A percentile compares a stretch with the other conserved stretches of the same genome.
Conservation (phyloP, 2,888 invertebrate genomes). For the Caradrina clavipalpis region DNA sequence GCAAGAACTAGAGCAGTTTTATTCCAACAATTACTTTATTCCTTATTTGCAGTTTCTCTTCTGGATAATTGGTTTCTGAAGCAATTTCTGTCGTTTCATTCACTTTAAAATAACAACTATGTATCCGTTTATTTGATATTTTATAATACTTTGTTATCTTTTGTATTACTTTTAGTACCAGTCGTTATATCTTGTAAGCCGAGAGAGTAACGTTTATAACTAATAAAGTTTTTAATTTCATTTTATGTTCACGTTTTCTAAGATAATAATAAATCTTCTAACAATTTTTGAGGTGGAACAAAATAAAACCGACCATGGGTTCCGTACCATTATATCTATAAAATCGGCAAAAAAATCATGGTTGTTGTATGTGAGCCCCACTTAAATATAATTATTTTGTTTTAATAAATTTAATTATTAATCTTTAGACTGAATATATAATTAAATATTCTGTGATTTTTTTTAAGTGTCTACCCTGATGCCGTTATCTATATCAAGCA, state of each 20-base stretch:
- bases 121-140: slow-evolving; percentile 31
- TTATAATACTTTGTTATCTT: slow-evolving; percentile 45
- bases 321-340: too few relatives aligned
- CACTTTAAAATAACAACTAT: slow-evolving; percentile 50
- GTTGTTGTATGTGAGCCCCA: too few relatives aligned
- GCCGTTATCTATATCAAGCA: too few relatives aligned
- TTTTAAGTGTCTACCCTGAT: too few relatives aligned
- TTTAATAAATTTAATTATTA: too few relatives aligned
- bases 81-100: slow-evolving; percentile 34
- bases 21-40: slow-evolving; percentile 49
- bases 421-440: too few relatives aligned
- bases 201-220: background rate
- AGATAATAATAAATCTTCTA: background rate
- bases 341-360: too few relatives aligned
- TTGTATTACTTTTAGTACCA: slow-evolving; percentile 42
- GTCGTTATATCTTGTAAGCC: slow-evolving; percentile 18
- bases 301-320: too few relatives aligned
- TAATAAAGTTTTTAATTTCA: slow-evolving; percentile 34
- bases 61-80: slow-evolving; percentile 52
- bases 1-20: slow-evolving; percentile 18
- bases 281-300: background rate
- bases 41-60: slow-evolving; percentile 52
- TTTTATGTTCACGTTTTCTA: slow-evolving; percentile 2
- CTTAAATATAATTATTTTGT: too few relatives aligned
- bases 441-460: too few relatives aligned